Base-by-base conservation (phyloP, 30 jellyfish, hydroid and myxozoan genomes). In the Nemopilema nomurai region DNA sequence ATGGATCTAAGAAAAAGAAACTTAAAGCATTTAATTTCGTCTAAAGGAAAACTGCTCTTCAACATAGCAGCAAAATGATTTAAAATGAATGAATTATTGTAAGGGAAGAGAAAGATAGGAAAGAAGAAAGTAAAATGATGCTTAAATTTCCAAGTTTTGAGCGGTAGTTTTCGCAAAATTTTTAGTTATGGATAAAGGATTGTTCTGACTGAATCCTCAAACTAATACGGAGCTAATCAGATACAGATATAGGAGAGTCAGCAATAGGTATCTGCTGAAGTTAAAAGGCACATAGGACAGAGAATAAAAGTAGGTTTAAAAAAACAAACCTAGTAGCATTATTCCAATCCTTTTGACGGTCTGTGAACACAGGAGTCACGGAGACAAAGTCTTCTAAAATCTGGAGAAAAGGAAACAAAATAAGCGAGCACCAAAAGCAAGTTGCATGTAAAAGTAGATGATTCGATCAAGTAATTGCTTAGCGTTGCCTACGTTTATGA, bases 331-430 rank as follows among this genome's bases (percentile, higher is more conserved):
- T 70, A 0, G 79, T 71, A 32, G 81, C 69, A 16, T 80, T 66
- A 27, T 86, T 67, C 98, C 98, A 91, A 9, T 52, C 72, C 18
- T 26, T 28, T 28, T 91, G 90, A 18, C 67, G 49, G 18, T 78
- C 87, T 71, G 94, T 71, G 17, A 77, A 66, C n/a, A 52, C 81
- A 8, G 96, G 95, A 24, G 89, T 65, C 27, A 73, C 69, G 22
- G 74, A 90, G 30, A 86, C 92, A 72, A 68, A 91, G 23, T 80
- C 90, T 16, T 91, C 98, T 24, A 91, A 74, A 50, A 91, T n/a
- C 98, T 91, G 64, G 21, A 69, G 72, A 50, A 74, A 24, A n/a
- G 4, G 32, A 16, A 8, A 84, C 28, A 57, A 21, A 62, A 31
- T 80, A 1, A 25, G 29, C 13, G n/a, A n/a, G n/a, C n/a, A n/a